A percentile compares a stretch with the other conserved stretches of the same genome.
These are phyloP conservation scores for Vicugna pacos DNA, from an alignment of 2,113 vertebrate species.

Conservation along the genomic window DNA sequence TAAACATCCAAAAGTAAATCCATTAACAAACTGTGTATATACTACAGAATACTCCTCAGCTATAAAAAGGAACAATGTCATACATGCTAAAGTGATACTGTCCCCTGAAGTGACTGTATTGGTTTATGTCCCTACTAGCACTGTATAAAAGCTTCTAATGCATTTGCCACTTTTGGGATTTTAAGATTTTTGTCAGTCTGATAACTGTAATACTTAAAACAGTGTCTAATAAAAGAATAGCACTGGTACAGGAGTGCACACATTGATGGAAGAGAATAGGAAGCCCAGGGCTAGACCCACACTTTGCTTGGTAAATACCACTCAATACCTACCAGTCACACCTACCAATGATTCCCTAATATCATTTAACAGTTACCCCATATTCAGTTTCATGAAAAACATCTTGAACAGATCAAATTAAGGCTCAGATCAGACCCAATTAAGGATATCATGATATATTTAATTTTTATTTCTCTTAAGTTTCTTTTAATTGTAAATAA, in stretches of 20 bases:
- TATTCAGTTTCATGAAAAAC: not conserved
- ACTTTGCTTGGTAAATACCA: not conserved
- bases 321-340: not conserved
- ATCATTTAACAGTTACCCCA: not conserved
- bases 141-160: not conserved
- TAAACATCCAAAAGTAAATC: not conserved
- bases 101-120: not conserved
- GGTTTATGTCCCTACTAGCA: not conserved
- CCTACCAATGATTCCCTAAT: not conserved
- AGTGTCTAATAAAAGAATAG: not conserved
- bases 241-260: not conserved
- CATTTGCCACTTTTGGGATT: not conserved
- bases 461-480: not conserved
- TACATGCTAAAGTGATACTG: not conserved
- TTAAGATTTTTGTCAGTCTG: not conserved
- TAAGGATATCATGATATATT: not conserved
- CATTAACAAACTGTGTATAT: not conserved
- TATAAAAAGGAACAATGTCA: not conserved
- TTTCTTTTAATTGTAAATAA: not conserved
- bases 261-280: not conserved
- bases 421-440: not conserved
- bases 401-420: not conserved
- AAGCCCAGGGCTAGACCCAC: not conserved
- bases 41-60: not conserved
- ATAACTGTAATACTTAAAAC: not conserved